A percentile compares a stretch with the other conserved stretches of the same genome.
phyloP scores from a whole-genome alignment of 2,888 invertebrate genomes.

The Elysia crispata region DNA sequence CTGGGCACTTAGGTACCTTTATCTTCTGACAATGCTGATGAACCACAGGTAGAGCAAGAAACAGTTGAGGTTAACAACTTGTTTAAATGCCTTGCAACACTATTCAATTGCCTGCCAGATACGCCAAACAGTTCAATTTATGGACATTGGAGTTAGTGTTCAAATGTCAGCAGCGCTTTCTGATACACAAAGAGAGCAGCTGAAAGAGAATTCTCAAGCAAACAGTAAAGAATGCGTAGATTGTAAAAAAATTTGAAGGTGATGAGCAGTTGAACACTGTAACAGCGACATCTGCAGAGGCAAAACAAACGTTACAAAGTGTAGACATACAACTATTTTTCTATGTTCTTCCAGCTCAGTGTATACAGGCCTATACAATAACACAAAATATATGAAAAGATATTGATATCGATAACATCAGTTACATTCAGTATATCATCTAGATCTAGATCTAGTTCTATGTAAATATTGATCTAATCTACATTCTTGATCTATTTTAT shows the following conservation, averaged over 20 bases:
- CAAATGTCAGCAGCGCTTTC: background rate
- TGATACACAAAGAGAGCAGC: background rate
- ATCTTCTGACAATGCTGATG: background rate
- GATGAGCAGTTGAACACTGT: background rate
- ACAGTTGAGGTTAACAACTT: background rate
- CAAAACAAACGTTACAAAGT: no score
- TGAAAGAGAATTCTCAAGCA: background rate
- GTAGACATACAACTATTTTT: no score
- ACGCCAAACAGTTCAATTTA: background rate
- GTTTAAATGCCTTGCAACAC: conserved; percentile 1
- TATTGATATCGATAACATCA: no score
- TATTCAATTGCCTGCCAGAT: background rate
- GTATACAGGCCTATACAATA: no score
- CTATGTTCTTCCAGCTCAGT: no score
- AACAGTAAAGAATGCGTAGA: background rate
- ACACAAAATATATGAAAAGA: no score
- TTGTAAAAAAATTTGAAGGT: no score
- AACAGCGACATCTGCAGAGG: background rate
- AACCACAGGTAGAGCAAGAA: background rate
- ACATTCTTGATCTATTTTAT: no score
- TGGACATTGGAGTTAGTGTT: background rate
- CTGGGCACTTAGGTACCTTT: background rate
- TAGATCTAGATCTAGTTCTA: no score
- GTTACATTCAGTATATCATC: no score
- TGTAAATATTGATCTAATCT: no score